Percentiles rank a stretch among this genome's conserved stretches.
phyloP scores from a whole-genome alignment of 2,113 vertebrate genomes.

The cattle (Bos taurus) region DNA sequence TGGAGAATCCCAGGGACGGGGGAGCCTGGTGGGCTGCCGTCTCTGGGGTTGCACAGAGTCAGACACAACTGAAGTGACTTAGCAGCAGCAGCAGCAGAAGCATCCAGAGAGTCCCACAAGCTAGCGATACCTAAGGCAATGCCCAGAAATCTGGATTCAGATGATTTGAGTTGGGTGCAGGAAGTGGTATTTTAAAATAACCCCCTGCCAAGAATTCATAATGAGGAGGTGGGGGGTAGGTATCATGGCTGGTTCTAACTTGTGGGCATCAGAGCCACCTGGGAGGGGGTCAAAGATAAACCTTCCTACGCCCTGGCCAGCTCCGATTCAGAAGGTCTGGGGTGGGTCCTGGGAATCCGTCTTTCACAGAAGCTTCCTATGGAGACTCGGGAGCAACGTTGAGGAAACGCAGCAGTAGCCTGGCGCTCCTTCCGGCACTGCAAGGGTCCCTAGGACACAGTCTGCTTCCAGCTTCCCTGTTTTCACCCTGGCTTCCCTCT shows the following conservation, averaged over 20 bases:
- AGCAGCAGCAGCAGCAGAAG: neutral
- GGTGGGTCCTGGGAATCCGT: fast-evolving
- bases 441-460: neutral
- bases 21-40: no score
- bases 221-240: neutral
- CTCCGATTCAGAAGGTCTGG: neutral
- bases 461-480: neutral
- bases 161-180: fast-evolving
- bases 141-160: neutral
- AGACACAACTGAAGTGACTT: no score
- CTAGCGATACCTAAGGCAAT: fast-evolving
- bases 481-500: no score
- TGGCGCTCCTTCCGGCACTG: fast-evolving
- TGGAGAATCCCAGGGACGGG: no score
- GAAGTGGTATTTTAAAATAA: neutral
- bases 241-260: neutral
- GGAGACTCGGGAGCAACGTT: neutral
- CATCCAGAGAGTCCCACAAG: no score
- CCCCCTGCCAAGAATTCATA: no score
- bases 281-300: neutral
- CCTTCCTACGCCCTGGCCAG: neutral
- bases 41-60: no score
- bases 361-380: neutral
- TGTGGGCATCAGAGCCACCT: neutral
- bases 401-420: fast-evolving